A percentile compares a stretch with the other conserved stretches of the same genome.
Evolutionary conservation across 2,113 vertebrate genomes (phyloP).

Genomic region (Microcebus tavaratra): DNA sequence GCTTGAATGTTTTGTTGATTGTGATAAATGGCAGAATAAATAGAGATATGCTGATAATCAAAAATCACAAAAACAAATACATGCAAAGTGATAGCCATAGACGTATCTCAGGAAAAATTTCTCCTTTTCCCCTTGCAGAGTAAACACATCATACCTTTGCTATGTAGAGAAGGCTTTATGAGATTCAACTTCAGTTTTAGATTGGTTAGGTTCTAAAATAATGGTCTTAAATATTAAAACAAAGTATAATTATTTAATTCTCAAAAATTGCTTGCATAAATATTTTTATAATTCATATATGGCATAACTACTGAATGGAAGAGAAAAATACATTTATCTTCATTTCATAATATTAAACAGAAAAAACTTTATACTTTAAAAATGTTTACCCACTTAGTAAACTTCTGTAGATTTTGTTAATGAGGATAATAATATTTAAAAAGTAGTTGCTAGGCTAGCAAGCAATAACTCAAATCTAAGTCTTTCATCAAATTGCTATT

Average conservation of each 20-base stretch:
- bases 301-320: not conserved
- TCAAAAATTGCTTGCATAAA: not conserved
- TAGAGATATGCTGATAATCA: not conserved
- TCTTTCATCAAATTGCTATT: not conserved
- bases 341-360: not conserved
- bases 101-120: not conserved
- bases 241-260: not conserved
- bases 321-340: not conserved
- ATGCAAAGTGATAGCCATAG: not conserved
- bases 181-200: not conserved
- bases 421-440: not conserved
- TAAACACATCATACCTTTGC: not conserved
- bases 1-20: not conserved
- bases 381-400: not conserved
- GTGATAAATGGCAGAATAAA: not conserved
- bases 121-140: not conserved
- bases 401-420: not conserved
- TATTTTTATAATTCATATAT: not conserved
- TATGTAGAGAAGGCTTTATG: not conserved
- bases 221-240: not conserved
- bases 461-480: not conserved
- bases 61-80: not conserved
- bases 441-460: not conserved
- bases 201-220: not conserved
- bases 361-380: not conserved